Base-by-base conservation (phyloP, 2,113 vertebrate genomes). In the Loxodonta africana region DNA sequence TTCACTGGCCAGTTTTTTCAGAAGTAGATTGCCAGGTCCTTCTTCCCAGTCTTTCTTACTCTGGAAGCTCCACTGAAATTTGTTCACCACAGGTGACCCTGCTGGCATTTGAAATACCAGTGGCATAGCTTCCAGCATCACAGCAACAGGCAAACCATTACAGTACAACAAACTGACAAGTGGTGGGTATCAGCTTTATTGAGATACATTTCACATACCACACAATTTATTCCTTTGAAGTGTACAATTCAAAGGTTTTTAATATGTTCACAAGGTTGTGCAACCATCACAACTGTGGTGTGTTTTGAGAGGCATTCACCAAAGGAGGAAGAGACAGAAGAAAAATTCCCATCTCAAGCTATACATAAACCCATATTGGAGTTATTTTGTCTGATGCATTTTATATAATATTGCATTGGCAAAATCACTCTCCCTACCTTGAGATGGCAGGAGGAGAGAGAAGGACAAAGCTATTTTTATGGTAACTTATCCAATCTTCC, bases 391-490 rank as follows among this genome's bases (percentile, higher is more conserved):
- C 20, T 41, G 44, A 80, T 10, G 23, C n/a, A 73, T 33, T 4
- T 2, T 25, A 78, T 41, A 44, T 30, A 83, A 28, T 33, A 91
- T 83, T 88, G 30, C 33, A 28, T 33, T 48, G 9, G 65, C 67
- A 86, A 77, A 71, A 82, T 62, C 46, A 71, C 33, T 89, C 12
- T 17, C 23, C 9, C 12, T 74, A 78, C 57, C 30, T 25, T 65
- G 48, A 91, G 53, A 76, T 69, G 15, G 57, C 26, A 86, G 9
- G 9, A 76, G 6, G 14, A 14, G 82, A 69, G 18, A 10, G n/a
- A 82, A 88, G 37, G 81, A 76, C 21, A 62, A 89, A 89, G 30
- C 30, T 33, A 80, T 53, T 86, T 85, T 62, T 96, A 82, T 15
- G 6, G 6, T 44, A 23, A 20, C 14, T 30, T 28, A 18, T 86